Evolutionary conservation across 2,888 invertebrate species (phyloP), one percentile per base, ranked within the genome.

Genomic region (Drosophila rubida): DNA sequence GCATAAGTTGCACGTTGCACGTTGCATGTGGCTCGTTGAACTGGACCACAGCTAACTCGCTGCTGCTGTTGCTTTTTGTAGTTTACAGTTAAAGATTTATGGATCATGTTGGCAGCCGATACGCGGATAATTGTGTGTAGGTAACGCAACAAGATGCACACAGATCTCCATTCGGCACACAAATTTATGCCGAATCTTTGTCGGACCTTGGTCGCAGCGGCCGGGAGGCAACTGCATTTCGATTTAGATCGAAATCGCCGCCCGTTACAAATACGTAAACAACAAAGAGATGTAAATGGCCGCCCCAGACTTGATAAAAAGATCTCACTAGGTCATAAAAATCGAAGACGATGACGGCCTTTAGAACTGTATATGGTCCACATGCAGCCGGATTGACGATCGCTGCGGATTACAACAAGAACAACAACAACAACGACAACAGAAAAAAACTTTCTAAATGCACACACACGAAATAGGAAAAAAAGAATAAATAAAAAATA

Each of bases 11-110:
- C 35, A 35, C 13, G 35, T 35, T 35, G 13, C 87, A 87, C 87
- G 83, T 74, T 67, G 68, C 14, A 37, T 14, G 35, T 14, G 13
- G 1, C 30, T 22, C 44, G 44, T 13, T 58, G 41, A 41, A 19
- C 44, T 53, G 35, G 23, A 51, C 59, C 8, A 2, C 7, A 27
- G 23, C 19, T 41, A 19, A 22, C 16, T 16, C 50, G 16, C 9
- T 35, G 48, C 30, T 22, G 48, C 50, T 27, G 44, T 45, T 22
- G 44, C 22, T 42, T 35, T 48, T 45, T 57, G 13, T 22, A 45
- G 49, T 78, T 76, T 67, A 83, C 84, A 86, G 83, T 80, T 83
- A 63, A 82, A 71, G 82, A 88, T 83, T 83, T 83, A 83, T 83
- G 75, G 88, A 70, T 72, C 78, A 88, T 83, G 82, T 80, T 67